A percentile compares a stretch with the other conserved stretches of the same genome.
Evolutionary conservation across 2,797 vertebrate species (phyloP).

Genomic region (Halcyon smyrnensis): DNA sequence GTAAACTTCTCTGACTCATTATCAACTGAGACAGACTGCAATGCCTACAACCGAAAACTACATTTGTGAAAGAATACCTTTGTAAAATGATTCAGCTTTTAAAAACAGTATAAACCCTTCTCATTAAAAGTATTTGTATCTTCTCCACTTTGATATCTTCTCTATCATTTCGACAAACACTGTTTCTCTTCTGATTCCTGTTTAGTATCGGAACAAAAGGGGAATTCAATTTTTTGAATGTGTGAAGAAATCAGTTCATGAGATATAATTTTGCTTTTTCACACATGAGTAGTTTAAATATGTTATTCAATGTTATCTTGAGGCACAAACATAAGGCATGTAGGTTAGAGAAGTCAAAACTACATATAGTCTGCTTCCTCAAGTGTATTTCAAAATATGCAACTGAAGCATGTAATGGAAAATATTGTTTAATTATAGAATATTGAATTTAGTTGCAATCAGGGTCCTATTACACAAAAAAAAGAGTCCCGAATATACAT

Average conservation of each 20-base stretch:
- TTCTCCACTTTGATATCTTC: background rate
- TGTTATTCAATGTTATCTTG: conserved; percentile 68
- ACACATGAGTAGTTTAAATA: conserved; percentile 57
- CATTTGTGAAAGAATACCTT: background rate
- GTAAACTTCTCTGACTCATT: conserved; percentile 28
- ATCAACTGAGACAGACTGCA: conserved; percentile 31
- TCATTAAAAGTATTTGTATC: background rate
- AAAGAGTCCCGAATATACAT: background rate
- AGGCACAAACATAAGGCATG: conserved; percentile 63
- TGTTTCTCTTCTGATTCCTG: background rate
- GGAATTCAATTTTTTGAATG: background rate
- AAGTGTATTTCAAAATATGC: background rate
- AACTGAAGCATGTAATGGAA: background rate
- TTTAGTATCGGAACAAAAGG: conserved; percentile 12
- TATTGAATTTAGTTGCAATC: background rate
- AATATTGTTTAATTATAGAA: background rate
- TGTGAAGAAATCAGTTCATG: conserved; percentile 42
- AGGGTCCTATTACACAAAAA: background rate
- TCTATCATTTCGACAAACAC: background rate
- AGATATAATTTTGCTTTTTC: conserved; percentile 56
- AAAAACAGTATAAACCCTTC: background rate
- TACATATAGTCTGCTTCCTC: background rate
- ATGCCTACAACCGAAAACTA: background rate
- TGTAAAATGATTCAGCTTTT: conserved; percentile 5
- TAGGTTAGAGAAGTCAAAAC: conserved; percentile 53